A percentile compares a stretch with the other conserved stretches of the same genome.
Evolutionary conservation across 2,797 vertebrate genomes (phyloP).

Genomic region (Dendrocincla fuliginosa): DNA sequence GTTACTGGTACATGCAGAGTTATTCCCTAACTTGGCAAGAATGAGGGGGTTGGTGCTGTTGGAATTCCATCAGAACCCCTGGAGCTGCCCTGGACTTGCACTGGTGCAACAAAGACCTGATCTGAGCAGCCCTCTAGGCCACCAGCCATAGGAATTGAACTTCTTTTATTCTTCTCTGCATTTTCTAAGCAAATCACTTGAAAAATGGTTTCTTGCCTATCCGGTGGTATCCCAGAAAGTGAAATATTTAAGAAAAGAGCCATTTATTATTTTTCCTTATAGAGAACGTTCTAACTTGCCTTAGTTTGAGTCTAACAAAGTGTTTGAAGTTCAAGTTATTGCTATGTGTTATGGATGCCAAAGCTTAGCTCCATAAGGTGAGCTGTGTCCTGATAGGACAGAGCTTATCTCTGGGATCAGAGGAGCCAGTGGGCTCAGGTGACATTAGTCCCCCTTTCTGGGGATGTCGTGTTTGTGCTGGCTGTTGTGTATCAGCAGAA

Average conservation of each 20-base stretch:
- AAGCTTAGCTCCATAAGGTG: no score
- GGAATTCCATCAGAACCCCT: neutral
- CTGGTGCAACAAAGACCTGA: neutral
- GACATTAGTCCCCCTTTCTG: neutral
- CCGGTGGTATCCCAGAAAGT: neutral
- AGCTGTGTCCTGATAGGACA: neutral
- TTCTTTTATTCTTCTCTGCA: neutral
- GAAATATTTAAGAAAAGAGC: neutral
- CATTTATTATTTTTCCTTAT: neutral
- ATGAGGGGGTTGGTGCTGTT: neutral
- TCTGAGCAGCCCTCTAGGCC: neutral
- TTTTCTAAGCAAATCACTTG: neutral
- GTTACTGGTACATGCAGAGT: rapidly evolving
- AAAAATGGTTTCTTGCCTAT: neutral
- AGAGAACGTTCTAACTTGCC: neutral
- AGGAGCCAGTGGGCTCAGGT: neutral
- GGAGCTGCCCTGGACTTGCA: neutral
- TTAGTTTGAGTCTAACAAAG: neutral
- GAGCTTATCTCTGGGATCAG: neutral
- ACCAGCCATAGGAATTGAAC: neutral
- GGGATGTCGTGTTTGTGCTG: neutral
- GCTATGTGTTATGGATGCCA: rapidly evolving
- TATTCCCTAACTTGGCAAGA: neutral
- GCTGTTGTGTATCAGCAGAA: neutral
- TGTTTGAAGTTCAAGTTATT: neutral